These are phyloP conservation scores for Pegea sp. DNA, from an alignment of 23 tunicate genomes.

Conservation along the genomic window DNA sequence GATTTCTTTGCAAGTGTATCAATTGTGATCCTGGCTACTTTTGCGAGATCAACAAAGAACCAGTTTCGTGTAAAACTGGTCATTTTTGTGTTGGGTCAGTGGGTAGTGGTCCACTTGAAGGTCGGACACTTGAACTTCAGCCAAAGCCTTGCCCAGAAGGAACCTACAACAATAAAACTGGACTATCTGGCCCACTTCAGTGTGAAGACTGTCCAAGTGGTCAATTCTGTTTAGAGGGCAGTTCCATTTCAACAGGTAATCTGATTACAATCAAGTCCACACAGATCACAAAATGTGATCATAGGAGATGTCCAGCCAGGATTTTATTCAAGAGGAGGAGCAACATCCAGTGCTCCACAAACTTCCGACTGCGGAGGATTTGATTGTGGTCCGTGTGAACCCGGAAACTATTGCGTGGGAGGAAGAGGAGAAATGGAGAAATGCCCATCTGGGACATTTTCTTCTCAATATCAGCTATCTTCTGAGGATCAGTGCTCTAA, in stretches of 20 bases:
- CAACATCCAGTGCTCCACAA: conserved; percentile 8
- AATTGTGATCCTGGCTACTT: conserved; percentile 58
- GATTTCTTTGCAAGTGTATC: conserved; percentile 21
- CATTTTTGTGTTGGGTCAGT: conserved; percentile 37
- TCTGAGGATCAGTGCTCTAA: conserved; percentile 13
- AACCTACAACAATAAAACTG: conserved; percentile 54
- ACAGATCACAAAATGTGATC: neutral
- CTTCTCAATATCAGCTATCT: neutral
- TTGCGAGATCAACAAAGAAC: conserved; percentile 19
- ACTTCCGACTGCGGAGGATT: conserved; percentile 5
- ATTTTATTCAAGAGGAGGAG: conserved; percentile 50
- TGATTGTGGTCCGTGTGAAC: conserved; percentile 56
- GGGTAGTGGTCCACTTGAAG: conserved; percentile 7
- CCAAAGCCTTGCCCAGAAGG: conserved; percentile 53
- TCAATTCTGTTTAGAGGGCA: conserved; percentile 29
- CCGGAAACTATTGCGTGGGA: conserved; percentile 43
- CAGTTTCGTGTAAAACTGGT: conserved; percentile 41
- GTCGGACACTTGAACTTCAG: conserved; percentile 6
- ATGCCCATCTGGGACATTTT: conserved; percentile 59
- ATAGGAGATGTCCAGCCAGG: conserved; percentile 23
- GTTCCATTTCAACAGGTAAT: conserved; percentile 34
- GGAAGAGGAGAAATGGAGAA: conserved; percentile 10
- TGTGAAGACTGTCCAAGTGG: conserved; percentile 69
- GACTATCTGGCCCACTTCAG: conserved; percentile 11
- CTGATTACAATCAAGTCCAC: neutral